Percentiles rank a stretch among this genome's conserved stretches.
phyloP scores from a whole-genome alignment of 2,888 invertebrate species.

The Chorisops tibialis region DNA sequence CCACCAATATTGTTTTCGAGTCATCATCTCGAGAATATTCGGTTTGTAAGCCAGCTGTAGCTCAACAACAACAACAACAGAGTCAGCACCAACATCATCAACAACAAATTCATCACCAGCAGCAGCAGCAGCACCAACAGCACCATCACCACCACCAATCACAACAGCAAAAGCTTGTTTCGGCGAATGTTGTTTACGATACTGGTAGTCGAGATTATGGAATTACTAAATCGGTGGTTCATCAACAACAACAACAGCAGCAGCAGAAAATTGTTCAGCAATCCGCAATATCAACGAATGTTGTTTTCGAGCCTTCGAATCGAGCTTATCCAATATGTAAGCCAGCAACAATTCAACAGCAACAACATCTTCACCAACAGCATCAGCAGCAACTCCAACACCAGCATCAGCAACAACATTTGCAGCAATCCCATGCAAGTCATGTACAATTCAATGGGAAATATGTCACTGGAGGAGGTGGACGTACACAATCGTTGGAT shows the following conservation, averaged over 20 bases:
- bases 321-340: slow-evolving; percentile 42
- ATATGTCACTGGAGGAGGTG: not conserved
- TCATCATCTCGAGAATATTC: slow-evolving; percentile 20
- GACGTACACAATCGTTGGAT: slow-evolving; percentile 47
- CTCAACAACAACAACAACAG: slow-evolving; percentile 16
- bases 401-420: slow-evolving; percentile 34
- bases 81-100: not conserved
- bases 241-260: slow-evolving; percentile 10
- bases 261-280: slow-evolving; percentile 1
- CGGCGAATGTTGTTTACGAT: slow-evolving; percentile 9
- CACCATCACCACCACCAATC: not conserved
- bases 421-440: slow-evolving; percentile 37
- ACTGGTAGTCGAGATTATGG: slow-evolving; percentile 7
- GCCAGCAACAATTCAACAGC: slow-evolving; percentile 27
- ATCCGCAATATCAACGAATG: not conserved
- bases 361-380: slow-evolving; percentile 11
- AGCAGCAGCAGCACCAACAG: too few relatives aligned
- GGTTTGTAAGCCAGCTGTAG: slow-evolving; percentile 8
- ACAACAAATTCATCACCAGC: not conserved
- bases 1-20: slow-evolving; percentile 1
- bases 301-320: not conserved
- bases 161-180: slow-evolving; percentile 16
- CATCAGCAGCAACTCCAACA: slow-evolving; percentile 32
- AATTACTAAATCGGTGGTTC: slow-evolving; percentile 3
- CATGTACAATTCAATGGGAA: slow-evolving; percentile 35